A percentile compares a stretch with the other conserved stretches of the same genome.
phyloP scores from a whole-genome alignment of 2,113 vertebrate genomes.

The Aegotheles bennettii region DNA sequence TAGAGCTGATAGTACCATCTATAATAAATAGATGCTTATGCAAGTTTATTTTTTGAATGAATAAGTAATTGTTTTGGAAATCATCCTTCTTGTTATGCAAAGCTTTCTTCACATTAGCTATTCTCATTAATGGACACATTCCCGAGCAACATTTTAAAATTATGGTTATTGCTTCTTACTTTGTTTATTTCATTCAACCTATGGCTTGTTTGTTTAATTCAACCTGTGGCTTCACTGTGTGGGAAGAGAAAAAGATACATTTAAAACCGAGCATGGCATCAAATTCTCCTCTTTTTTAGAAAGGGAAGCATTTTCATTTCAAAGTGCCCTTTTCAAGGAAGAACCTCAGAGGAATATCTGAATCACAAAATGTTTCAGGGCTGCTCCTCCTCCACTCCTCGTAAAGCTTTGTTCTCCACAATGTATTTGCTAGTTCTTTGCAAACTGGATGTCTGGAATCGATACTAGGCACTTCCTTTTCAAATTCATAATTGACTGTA shows the following conservation, averaged over 20 bases:
- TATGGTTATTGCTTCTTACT: background rate
- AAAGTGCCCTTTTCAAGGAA: background rate
- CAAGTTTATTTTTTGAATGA: background rate
- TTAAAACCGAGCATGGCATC: background rate
- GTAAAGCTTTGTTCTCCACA: background rate
- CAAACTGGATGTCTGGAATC: background rate
- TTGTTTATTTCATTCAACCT: background rate
- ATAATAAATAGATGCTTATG: background rate
- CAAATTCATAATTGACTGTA: constrained; percentile 8
- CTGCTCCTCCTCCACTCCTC: background rate
- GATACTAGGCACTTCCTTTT: background rate
- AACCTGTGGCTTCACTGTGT: background rate
- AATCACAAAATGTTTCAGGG: background rate
- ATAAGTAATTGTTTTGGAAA: background rate
- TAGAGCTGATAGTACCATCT: background rate
- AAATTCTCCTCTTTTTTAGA: background rate
- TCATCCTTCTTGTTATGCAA: background rate
- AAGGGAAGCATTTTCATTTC: background rate
- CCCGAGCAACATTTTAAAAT: background rate
- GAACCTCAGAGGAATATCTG: background rate
- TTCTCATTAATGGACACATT: background rate
- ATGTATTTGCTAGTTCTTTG: background rate
- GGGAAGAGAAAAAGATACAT: background rate
- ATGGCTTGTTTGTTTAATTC: background rate
- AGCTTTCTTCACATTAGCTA: background rate